Conservation (phyloP, 1,140 invertebrate genomes). For the Lasioglossum albipes region DNA sequence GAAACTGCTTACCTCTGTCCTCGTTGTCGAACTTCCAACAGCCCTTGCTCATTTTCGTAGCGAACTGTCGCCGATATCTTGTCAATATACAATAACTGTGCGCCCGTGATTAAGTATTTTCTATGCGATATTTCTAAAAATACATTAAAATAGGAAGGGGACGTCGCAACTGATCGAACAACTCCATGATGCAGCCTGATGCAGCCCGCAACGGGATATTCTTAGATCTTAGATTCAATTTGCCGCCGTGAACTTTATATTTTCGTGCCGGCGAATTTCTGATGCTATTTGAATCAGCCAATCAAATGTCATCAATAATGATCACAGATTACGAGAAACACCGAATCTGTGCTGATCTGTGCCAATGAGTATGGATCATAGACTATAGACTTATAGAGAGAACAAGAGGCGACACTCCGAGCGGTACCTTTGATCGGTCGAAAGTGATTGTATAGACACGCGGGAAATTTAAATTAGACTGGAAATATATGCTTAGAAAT, state of each 20-base stretch:
- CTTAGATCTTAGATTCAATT: constrained; percentile 39
- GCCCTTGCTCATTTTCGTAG: constrained; percentile 77
- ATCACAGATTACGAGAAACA: background rate
- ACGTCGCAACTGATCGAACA: constrained; percentile 36
- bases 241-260: constrained; percentile 17
- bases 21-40: constrained; percentile 83
- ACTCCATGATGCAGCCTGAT: constrained; percentile 52
- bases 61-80: constrained; percentile 20
- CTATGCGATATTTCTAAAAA: constrained; percentile 71
- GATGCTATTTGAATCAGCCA: constrained; percentile 25
- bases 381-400: too few species aligned
- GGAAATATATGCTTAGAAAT: too few species aligned
- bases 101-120: constrained; percentile 46
- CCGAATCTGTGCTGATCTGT: too few species aligned
- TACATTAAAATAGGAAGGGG: constrained; percentile 67
- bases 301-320: background rate
- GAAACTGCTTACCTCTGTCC: constrained; percentile 78
- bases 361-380: too few species aligned
- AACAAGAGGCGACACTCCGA: too few species aligned
- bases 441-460: too few species aligned
- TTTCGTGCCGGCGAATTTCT: constrained; percentile 1
- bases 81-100: constrained; percentile 47
- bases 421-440: too few species aligned
- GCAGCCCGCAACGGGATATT: constrained; percentile 22
- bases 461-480: too few species aligned